These are phyloP conservation scores for Dryadula phaetusa DNA, from an alignment of 2,888 invertebrate genomes.

Conservation along the genomic window DNA sequence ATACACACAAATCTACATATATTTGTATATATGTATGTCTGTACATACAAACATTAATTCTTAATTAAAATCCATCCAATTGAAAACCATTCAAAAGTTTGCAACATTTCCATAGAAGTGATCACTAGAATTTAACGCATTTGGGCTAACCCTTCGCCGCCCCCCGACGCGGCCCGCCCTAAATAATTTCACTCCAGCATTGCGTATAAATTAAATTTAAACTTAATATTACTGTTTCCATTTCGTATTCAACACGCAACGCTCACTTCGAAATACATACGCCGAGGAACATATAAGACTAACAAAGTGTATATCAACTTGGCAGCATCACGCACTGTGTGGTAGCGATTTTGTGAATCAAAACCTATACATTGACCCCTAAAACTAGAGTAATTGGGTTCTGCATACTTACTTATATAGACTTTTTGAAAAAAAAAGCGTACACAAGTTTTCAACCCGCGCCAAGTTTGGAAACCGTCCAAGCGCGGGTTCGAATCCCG, in stretches of 20 bases:
- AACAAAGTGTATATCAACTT: slow-evolving; percentile 13
- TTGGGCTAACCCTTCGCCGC: slow-evolving; percentile 1
- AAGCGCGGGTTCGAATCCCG: no score
- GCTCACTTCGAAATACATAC: not conserved
- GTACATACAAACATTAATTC: not conserved
- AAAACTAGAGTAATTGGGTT: not conserved
- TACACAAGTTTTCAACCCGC: no score
- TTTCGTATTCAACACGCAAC: slow-evolving; percentile 23
- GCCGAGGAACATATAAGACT: slow-evolving; percentile 7
- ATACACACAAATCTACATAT: not conserved
- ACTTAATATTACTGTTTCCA: slow-evolving; percentile 26
- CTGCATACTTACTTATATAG: no score
- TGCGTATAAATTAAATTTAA: slow-evolving; percentile 30
- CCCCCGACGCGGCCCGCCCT: not conserved
- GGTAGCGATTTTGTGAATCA: not conserved
- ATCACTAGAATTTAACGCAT: slow-evolving; percentile 10
- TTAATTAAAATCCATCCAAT: not conserved
- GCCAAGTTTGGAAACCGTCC: no score
- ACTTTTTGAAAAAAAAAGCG: no score
- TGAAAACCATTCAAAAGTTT: not conserved
- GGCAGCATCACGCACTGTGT: not conserved
- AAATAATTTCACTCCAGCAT: slow-evolving; percentile 16
- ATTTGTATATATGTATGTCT: no score
- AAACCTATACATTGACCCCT: not conserved
- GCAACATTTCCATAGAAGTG: not conserved